Conservation (phyloP, 2,113 vertebrate species). For the Odocoileus hemionus region DNA sequence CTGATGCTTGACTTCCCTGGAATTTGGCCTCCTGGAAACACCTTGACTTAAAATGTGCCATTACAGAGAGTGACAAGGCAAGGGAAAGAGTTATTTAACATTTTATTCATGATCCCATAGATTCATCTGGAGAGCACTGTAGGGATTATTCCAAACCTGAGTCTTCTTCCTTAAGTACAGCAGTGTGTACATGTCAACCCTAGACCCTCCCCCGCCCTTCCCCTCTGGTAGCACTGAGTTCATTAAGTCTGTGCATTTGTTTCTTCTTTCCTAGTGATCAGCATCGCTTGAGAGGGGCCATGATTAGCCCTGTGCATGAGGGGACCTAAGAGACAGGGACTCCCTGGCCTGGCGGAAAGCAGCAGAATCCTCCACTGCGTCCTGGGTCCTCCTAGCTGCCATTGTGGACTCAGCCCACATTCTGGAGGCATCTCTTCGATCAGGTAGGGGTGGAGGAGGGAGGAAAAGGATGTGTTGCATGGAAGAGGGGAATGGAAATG, state of each 20-base stretch:
- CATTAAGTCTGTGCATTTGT: not conserved
- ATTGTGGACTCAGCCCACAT: fast-evolving
- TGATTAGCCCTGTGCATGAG: not conserved
- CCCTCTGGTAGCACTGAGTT: not conserved
- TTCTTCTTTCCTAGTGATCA: not conserved
- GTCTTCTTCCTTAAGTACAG: not conserved
- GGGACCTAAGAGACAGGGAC: not conserved
- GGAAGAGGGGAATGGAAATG: not conserved
- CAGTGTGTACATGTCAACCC: not conserved
- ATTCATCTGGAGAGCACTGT: not conserved
- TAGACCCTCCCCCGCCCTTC: not conserved
- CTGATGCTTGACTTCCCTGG: not conserved
- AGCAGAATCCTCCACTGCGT: fast-evolving
- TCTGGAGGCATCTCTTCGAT: not conserved
- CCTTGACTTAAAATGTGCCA: not conserved
- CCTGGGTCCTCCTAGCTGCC: not conserved
- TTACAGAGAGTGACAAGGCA: not conserved
- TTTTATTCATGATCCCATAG: not conserved
- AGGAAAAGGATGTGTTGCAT: no score
- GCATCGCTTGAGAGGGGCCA: fast-evolving
- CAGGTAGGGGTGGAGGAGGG: fast-evolving
- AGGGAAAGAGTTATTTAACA: not conserved
- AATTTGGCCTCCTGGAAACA: not conserved
- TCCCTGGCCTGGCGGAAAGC: not conserved
- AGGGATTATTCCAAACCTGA: not conserved